Evolutionary conservation across 2,888 invertebrate genomes (phyloP).

Genomic region (Ennomos fuscantarius): DNA sequence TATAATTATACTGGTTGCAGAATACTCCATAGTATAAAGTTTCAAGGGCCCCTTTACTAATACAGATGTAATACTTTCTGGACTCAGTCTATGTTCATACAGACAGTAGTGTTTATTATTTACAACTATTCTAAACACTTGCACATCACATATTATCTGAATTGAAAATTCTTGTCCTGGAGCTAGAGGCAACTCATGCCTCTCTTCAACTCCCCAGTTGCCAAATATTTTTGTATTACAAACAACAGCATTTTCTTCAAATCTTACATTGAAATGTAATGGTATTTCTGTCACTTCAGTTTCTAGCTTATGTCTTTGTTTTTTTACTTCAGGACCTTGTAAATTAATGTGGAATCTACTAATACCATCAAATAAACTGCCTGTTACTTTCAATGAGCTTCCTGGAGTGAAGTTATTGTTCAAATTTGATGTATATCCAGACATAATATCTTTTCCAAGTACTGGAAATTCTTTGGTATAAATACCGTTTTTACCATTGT

Average conservation of each 20-base stretch:
- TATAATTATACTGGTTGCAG: constrained; percentile 87
- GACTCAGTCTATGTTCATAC: constrained; percentile 90
- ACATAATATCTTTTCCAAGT: constrained; percentile 87
- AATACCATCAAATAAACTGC: constrained; percentile 90
- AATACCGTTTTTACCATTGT: constrained; percentile 76
- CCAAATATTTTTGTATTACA: constrained; percentile 92
- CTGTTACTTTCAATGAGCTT: constrained; percentile 88
- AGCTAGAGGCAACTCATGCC: constrained; percentile 87
- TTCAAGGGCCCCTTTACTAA: constrained; percentile 91
- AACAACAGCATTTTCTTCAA: constrained; percentile 89
- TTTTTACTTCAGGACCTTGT: constrained; percentile 87
- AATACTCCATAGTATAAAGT: constrained; percentile 88
- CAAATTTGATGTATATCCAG: constrained; percentile 86
- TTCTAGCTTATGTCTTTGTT: constrained; percentile 88
- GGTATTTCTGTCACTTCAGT: constrained; percentile 88
- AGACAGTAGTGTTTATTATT: constrained; percentile 89
- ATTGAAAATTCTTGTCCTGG: constrained; percentile 90
- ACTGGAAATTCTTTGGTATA: constrained; percentile 89
- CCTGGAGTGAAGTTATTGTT: constrained; percentile 91
- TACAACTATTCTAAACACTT: constrained; percentile 88
- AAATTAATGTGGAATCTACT: constrained; percentile 89
- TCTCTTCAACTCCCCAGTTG: constrained; percentile 92
- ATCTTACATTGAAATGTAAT: constrained; percentile 93
- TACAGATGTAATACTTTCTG: constrained; percentile 90
- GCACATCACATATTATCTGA: constrained; percentile 86